Conservation (phyloP, 2,888 invertebrate species). For the Netelia inedita region DNA sequence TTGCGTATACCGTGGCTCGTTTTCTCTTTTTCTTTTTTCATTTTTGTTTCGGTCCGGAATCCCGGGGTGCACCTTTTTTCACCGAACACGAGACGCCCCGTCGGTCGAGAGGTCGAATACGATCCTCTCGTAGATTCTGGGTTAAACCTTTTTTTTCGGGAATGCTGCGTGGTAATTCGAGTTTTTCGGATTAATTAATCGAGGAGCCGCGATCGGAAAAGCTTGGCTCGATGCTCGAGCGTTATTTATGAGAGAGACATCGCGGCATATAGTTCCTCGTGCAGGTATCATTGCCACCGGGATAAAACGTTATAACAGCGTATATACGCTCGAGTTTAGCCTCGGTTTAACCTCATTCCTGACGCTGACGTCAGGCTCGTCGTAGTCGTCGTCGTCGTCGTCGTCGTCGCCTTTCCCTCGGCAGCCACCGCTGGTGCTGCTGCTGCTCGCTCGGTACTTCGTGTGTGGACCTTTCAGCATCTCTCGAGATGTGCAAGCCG, state of each 20-base stretch:
- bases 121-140: neutral
- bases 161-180: conserved; percentile 3
- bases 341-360: conserved; percentile 82
- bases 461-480: conserved; percentile 78
- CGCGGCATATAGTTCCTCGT: conserved; percentile 29
- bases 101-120: neutral
- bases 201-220: conserved; percentile 4
- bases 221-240: conserved; percentile 12
- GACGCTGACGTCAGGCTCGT: conserved; percentile 80
- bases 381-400: neutral
- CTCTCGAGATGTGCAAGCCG: conserved; percentile 78
- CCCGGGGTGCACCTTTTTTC: neutral
- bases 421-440: conserved; percentile 71
- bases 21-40: neutral
- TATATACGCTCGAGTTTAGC: conserved; percentile 76
- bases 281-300: conserved; percentile 50
- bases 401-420: conserved; percentile 79
- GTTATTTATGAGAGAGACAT: conserved; percentile 28
- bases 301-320: conserved; percentile 58
- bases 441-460: conserved; percentile 3
- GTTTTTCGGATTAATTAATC: no score
- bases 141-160: no score
- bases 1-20: neutral
- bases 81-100: neutral
- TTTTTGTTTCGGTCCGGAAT: neutral